Evolutionary conservation across 2,888 invertebrate genomes (phyloP).

Genomic region (Malacosoma neustria): DNA sequence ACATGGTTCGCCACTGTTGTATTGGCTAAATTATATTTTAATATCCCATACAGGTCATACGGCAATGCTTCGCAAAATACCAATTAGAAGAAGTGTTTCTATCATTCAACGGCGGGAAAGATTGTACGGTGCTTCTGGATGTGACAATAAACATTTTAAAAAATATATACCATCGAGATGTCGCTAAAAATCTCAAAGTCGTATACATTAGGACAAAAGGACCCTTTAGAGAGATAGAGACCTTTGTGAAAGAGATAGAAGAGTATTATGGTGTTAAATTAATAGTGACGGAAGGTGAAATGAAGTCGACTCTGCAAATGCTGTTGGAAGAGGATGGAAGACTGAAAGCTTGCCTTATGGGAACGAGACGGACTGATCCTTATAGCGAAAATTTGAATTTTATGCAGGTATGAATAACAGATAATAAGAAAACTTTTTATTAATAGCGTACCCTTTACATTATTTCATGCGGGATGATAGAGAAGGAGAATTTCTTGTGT

Average conservation of each 20-base stretch:
- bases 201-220: constrained; percentile 87
- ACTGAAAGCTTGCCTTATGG: constrained; percentile 93
- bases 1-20: too few relatives aligned
- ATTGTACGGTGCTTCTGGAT: constrained; percentile 92
- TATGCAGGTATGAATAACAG: constrained; percentile 78
- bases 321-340: constrained; percentile 74
- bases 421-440: too few relatives aligned
- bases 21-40: constrained; percentile 1
- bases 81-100: constrained; percentile 86
- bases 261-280: constrained; percentile 84
- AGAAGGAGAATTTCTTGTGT: too few relatives aligned
- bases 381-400: constrained; percentile 78
- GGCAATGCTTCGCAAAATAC: constrained; percentile 76
- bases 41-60: constrained; percentile 70
- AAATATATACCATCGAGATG: constrained; percentile 32
- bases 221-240: constrained; percentile 90
- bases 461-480: too few relatives aligned
- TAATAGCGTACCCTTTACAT: too few relatives aligned
- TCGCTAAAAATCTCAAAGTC: constrained; percentile 74
- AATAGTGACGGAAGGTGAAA: constrained; percentile 78
- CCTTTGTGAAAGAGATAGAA: constrained; percentile 84
- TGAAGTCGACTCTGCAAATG: constrained; percentile 81
- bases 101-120: constrained; percentile 99
- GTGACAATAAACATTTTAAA: constrained; percentile 41
- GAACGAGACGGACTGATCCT: constrained; percentile 92